Evolutionary conservation across 2,113 vertebrate genomes (phyloP).

Genomic region (Amblyornis subalaris): DNA sequence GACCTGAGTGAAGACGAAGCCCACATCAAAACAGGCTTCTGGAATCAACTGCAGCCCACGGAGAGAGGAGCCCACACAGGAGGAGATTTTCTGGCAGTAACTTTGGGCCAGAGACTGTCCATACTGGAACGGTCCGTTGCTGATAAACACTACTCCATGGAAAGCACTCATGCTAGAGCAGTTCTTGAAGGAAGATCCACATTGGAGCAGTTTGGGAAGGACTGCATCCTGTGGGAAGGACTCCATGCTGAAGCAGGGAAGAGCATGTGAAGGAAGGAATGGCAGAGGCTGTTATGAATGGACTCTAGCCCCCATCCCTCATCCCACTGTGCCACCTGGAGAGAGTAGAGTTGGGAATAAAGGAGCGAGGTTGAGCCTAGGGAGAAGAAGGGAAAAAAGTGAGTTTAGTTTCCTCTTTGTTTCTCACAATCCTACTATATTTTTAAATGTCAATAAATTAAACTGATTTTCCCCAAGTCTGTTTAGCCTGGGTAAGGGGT

Average conservation of each 20-base stretch:
- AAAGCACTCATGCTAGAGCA: not conserved
- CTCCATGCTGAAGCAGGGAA: not conserved
- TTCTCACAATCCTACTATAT: not conserved
- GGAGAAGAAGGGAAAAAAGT: not conserved
- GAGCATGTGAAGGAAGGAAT: not conserved
- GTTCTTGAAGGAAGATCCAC: not conserved
- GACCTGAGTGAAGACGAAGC: not conserved
- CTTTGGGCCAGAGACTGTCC: no score
- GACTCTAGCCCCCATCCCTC: not conserved
- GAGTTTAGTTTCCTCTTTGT: not conserved
- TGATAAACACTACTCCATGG: not conserved
- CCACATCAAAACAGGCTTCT: not conserved
- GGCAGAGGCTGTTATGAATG: not conserved
- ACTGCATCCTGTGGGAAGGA: not conserved
- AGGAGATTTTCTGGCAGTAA: not conserved
- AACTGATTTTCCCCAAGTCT: not conserved
- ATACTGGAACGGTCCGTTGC: not conserved
- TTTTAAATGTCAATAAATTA: not conserved
- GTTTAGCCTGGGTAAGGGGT: not conserved
- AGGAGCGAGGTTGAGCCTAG: not conserved
- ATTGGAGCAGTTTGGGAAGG: not conserved
- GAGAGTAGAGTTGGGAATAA: not conserved
- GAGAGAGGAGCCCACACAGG: not conserved
- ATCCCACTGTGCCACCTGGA: rapidly evolving
- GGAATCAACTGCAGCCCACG: not conserved